Evolutionary conservation across 1,140 invertebrate genomes (phyloP).

Genomic region (Drosophila trapezifrons): DNA sequence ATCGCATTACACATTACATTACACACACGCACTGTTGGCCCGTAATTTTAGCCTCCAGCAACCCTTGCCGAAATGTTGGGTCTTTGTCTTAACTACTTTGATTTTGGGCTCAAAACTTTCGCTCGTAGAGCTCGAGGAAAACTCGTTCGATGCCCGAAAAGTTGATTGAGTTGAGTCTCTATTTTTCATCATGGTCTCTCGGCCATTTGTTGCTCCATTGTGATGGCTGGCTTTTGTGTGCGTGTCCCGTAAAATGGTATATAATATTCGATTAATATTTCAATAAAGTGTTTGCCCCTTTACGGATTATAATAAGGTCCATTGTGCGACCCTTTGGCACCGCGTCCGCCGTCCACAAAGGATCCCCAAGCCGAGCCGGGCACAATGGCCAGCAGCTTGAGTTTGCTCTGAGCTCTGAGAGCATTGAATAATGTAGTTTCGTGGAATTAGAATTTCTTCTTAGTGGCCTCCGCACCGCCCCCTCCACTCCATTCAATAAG

Average conservation of each 20-base stretch:
- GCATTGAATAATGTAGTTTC: conserved; percentile 58
- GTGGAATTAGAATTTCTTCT: conserved; percentile 48
- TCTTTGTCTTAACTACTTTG: conserved; percentile 49
- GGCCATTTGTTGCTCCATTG: conserved; percentile 43
- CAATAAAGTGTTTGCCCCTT: conserved; percentile 73
- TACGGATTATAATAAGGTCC: conserved; percentile 73
- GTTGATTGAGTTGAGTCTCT: conserved; percentile 31
- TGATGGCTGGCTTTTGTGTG: conserved; percentile 42
- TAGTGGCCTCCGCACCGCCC: not conserved
- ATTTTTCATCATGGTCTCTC: conserved; percentile 25
- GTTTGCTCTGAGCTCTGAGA: conserved; percentile 19
- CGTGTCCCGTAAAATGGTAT: conserved; percentile 55
- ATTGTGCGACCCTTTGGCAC: conserved; percentile 57
- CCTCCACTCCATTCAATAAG: conserved; percentile 40
- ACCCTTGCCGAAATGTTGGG: conserved; percentile 5
- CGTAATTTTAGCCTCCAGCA: conserved; percentile 7
- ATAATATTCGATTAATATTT: conserved; percentile 81
- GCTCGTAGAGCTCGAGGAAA: not conserved
- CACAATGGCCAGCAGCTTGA: conserved; percentile 31
- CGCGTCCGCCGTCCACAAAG: conserved; percentile 25
- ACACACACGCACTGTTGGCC: conserved; percentile 68
- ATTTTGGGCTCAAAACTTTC: conserved; percentile 32
- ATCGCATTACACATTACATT: conserved; percentile 57
- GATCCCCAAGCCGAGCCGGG: conserved; percentile 10
- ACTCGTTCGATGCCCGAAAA: not conserved